A percentile compares a stretch with the other conserved stretches of the same genome.
Evolutionary conservation across 1,140 invertebrate genomes (phyloP).

Genomic region (Nasonia giraulti): DNA sequence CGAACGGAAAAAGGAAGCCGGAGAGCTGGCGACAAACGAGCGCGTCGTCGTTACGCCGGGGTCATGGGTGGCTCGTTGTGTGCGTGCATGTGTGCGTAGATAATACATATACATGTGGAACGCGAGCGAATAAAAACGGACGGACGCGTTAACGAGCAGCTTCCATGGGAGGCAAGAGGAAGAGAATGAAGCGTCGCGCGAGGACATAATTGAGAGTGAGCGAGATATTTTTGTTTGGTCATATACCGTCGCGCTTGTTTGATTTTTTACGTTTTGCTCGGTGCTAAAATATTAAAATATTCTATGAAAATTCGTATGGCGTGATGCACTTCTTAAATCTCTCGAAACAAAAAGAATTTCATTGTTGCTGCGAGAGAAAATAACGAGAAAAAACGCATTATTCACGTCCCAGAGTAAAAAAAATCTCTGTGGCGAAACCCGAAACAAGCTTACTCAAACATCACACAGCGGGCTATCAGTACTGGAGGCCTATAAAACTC

Average conservation of each 20-base stretch:
- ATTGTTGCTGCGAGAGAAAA: neutral
- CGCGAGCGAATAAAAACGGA: neutral
- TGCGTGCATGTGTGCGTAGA: neutral
- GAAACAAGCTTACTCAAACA: neutral
- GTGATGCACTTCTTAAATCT: neutral
- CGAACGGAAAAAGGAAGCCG: neutral
- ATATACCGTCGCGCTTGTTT: neutral
- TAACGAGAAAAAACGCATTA: neutral
- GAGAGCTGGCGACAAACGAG: constrained; percentile 18
- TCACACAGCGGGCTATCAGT: neutral
- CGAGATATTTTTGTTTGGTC: neutral
- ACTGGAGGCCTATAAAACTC: neutral
- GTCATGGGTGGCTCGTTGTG: neutral
- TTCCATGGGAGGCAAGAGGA: neutral
- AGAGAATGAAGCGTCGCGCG: neutral
- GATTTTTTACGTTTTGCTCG: neutral
- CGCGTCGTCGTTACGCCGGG: neutral
- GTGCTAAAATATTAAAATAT: neutral
- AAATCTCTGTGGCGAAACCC: neutral
- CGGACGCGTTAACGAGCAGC: constrained; percentile 11
- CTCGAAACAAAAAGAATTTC: neutral
- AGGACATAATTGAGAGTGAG: constrained; percentile 9
- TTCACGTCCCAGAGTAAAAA: neutral
- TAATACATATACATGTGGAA: neutral
- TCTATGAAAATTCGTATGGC: too few species aligned